A percentile compares a stretch with the other conserved stretches of the same genome.
Conservation (phyloP, 2,113 vertebrate genomes). For the Sula dactylatra region DNA sequence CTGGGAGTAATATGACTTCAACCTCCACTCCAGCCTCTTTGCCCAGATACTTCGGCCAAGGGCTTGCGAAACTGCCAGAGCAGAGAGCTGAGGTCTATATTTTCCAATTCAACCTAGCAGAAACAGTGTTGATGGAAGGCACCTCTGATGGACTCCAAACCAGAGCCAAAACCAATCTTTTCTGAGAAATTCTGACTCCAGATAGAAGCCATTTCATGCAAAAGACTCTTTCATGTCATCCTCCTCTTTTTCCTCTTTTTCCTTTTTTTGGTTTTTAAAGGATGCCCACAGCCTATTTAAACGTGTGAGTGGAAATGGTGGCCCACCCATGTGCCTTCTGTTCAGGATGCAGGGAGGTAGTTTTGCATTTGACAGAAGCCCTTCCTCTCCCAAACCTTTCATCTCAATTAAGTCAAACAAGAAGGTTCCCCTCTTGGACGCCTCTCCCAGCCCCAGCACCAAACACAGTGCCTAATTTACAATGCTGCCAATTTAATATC, state of each 20-base stretch:
- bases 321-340: background rate
- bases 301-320: background rate
- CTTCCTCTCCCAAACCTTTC: background rate
- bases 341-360: background rate
- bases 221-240: fast-evolving
- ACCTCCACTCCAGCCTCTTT: background rate
- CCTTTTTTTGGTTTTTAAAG: background rate
- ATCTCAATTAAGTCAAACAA: background rate
- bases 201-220: background rate
- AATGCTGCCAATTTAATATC: background rate
- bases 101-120: constrained; percentile 20
- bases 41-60: constrained; percentile 19
- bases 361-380: background rate
- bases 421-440: background rate
- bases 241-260: background rate
- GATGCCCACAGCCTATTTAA: background rate
- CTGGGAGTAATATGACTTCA: background rate
- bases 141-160: background rate
- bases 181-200: background rate
- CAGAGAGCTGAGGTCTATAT: constrained; percentile 21
- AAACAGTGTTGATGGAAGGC: constrained; percentile 28
- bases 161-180: background rate
- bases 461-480: background rate
- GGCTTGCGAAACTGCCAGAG: background rate
- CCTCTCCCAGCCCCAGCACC: background rate